Percentiles rank a stretch among this genome's conserved stretches.
phyloP scores from a whole-genome alignment of 2,113 vertebrate genomes.

The Oncorhynchus nerka region DNA sequence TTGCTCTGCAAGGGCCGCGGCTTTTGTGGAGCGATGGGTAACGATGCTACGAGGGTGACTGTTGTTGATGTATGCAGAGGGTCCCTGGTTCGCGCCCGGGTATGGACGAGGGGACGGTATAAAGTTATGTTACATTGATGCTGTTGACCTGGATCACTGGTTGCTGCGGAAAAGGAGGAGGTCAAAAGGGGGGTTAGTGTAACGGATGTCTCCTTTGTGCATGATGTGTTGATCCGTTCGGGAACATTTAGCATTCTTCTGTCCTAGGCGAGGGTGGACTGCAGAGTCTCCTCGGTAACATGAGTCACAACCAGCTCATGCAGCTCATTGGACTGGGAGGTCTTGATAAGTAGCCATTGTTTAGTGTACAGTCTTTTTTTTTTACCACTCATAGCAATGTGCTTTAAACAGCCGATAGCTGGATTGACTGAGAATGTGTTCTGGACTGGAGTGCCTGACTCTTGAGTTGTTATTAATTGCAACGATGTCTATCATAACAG shows the following conservation, averaged over 20 bases:
- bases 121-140: no score
- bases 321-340: constrained; percentile 97
- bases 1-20: no score
- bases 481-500: not conserved
- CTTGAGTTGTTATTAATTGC: not conserved
- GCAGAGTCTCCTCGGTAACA: constrained; percentile 97
- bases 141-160: no score
- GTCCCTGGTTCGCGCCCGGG: no score
- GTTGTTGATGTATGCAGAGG: no score
- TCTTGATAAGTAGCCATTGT: constrained; percentile 75
- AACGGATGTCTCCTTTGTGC: not conserved
- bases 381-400: not conserved
- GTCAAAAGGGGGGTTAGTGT: no score
- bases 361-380: not conserved
- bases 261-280: constrained; percentile 90
- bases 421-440: not conserved
- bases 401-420: not conserved
- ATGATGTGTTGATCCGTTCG: not conserved
- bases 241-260: constrained; percentile 5
- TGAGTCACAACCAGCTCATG: constrained; percentile 99
- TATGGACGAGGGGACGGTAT: no score
- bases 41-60: no score
- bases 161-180: no score
- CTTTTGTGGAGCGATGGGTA: no score
- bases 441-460: not conserved